A percentile compares a stretch with the other conserved stretches of the same genome.
These are phyloP conservation scores for Hippasteria phrygiana DNA, from an alignment of 53 echinoderm and acorn worm species.

Conservation along the genomic window DNA sequence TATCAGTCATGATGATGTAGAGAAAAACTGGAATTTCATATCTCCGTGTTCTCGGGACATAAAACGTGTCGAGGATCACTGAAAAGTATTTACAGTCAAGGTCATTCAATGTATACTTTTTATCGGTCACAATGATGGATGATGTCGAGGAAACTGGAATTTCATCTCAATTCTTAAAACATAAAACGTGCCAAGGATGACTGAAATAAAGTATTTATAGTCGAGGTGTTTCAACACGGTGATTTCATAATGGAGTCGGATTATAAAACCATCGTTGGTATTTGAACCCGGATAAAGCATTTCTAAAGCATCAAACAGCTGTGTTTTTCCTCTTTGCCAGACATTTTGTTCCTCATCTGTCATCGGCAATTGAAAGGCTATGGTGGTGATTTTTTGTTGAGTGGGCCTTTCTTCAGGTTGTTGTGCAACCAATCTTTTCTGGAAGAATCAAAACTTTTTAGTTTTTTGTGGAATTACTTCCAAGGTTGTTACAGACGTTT, in stretches of 20 bases:
- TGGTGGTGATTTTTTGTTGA: neutral
- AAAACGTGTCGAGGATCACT: too few species aligned
- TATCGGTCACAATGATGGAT: too few species aligned
- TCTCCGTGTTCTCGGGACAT: too few species aligned
- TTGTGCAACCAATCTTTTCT: neutral
- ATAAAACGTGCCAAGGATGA: neutral
- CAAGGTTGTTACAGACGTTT: neutral
- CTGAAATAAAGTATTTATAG: neutral
- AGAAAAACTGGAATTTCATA: too few species aligned
- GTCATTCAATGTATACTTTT: too few species aligned
- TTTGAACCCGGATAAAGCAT: neutral
- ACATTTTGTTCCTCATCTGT: neutral
- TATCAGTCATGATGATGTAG: too few species aligned
- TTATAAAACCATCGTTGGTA: neutral
- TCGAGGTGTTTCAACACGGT: neutral
- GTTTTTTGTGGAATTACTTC: neutral
- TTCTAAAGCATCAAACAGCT: neutral
- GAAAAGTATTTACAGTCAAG: too few species aligned
- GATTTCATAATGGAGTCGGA: neutral
- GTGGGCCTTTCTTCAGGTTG: neutral
- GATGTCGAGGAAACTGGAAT: too few species aligned
- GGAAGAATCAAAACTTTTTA: neutral
- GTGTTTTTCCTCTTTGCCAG: neutral
- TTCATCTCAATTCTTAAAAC: too few species aligned
- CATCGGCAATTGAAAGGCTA: neutral